Evolutionary conservation across 2,113 vertebrate species (phyloP).

Genomic region (Lota lota): DNA sequence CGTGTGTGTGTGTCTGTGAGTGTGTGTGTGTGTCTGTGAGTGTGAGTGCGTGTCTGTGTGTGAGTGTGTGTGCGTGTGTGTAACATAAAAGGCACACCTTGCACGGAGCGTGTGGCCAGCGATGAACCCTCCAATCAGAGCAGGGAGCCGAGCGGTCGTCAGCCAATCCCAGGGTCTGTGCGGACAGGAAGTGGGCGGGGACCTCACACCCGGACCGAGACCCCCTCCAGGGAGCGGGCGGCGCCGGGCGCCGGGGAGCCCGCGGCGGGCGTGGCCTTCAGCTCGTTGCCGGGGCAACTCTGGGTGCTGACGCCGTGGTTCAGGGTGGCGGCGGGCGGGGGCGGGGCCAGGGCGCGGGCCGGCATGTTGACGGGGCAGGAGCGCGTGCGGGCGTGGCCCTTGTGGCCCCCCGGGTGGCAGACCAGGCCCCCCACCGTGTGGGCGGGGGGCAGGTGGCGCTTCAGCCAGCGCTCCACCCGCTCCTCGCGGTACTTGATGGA

Average conservation of each 20-base stretch:
- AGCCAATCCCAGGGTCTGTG: not conserved
- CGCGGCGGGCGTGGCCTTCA: conserved; percentile 74
- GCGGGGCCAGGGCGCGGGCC: conserved; percentile 54
- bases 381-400: conserved; percentile 84
- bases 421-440: conserved; percentile 90
- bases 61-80: conserved; percentile 17
- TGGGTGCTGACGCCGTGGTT: conserved; percentile 77
- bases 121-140: conserved; percentile 14
- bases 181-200: not conserved
- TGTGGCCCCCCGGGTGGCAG: conserved; percentile 74
- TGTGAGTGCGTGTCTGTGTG: conserved; percentile 16
- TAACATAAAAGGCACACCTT: conserved; percentile 80
- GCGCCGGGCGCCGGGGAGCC: conserved; percentile 7
- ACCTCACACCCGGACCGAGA: conserved; percentile 65
- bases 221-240: conserved; percentile 75
- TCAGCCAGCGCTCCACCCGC: conserved; percentile 77
- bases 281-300: conserved; percentile 83
- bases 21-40: not conserved
- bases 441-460: conserved; percentile 75
- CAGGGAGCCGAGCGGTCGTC: not conserved
- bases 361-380: conserved; percentile 87
- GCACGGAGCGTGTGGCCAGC: conserved; percentile 20
- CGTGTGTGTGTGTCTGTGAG: not conserved
- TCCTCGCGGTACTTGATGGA: conserved; percentile 94
- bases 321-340: conserved; percentile 42